Evolutionary conservation across 2,888 invertebrate genomes (phyloP), one percentile per base, ranked within the genome.

Genomic region (Cephus sareptanus): DNA sequence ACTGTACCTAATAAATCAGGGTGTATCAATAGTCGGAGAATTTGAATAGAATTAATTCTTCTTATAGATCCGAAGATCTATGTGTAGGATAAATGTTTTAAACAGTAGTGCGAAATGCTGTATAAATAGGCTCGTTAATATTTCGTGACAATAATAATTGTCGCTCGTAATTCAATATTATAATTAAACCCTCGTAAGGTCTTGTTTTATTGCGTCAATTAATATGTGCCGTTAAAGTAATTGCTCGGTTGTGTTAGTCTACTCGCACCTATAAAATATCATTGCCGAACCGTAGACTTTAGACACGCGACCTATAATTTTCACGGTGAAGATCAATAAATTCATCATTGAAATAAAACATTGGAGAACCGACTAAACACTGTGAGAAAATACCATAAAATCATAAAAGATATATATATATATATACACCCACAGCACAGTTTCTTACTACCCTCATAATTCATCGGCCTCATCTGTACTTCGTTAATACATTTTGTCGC

Each of bases 151-250:
- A 86, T 87, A 88, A 89, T 90, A 90, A 90, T 89, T 85, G 89
- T 89, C 89, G 80, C 82, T 84, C 86, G 85, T 90, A 89, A 90
- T 89, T 89, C 89, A 89, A 89, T 89, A 89, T 88, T 89, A 89
- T 89, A 89, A 90, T 90, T 89, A 89, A 88, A 88, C 81, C 82
- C 87, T 88, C 87, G 85, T 89, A 88, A 89, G 84, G 80, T 79
- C 79, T 75, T 81, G 82, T 81, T 89, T 88, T 89, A 89, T 88
- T 85, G 88, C 86, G 84, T 84, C 88, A 87, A 89, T 89, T 89
- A 89, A 89, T 89, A 88, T 86, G 87, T 85, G 84, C 85, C 87
- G 88, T 89, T 89, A 88, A 88, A 87, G 85, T 87, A 88, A 89
- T 89, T 86, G 86, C 85, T 81, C 69, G 40, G 69, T 40, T 69